Evolutionary conservation across 2,113 vertebrate species (phyloP).

Genomic region (Pelecanoides urinatrix): DNA sequence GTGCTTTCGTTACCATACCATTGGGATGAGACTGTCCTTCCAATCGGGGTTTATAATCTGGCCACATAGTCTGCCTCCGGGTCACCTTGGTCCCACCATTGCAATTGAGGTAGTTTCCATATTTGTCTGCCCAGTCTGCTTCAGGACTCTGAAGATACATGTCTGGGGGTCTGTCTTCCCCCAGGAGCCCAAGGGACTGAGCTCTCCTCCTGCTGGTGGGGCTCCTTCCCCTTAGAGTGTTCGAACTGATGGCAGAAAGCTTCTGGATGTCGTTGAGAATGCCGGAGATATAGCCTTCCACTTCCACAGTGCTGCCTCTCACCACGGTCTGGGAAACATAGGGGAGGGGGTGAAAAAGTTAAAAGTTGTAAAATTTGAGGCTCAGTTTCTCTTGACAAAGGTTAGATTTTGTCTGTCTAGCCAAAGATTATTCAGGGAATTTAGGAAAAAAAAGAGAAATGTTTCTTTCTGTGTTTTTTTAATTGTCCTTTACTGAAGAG

Average conservation of each 20-base stretch:
- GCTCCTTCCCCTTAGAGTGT: constrained; percentile 90
- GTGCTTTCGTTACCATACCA: constrained; percentile 85
- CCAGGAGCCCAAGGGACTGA: constrained; percentile 89
- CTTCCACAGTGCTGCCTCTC: constrained; percentile 88
- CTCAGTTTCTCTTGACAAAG: background rate
- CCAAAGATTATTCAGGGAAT: background rate
- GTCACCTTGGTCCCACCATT: constrained; percentile 81
- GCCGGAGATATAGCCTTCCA: constrained; percentile 91
- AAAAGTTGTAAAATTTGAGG: background rate
- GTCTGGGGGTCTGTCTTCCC: constrained; percentile 84
- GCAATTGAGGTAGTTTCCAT: constrained; percentile 80
- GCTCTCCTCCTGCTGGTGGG: constrained; percentile 88
- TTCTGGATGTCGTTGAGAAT: constrained; percentile 94
- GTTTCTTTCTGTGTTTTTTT: background rate
- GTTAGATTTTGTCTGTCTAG: background rate
- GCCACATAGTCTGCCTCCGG: constrained; percentile 84
- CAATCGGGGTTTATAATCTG: constrained; percentile 80
- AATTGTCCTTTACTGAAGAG: background rate
- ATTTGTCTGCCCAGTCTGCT: constrained; percentile 78
- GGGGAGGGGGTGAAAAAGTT: background rate
- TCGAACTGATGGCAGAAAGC: constrained; percentile 94
- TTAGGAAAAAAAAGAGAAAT: background rate
- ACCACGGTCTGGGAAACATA: constrained; percentile 86
- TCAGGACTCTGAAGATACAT: constrained; percentile 87
- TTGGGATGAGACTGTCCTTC: constrained; percentile 83